phyloP scores from a whole-genome alignment of 2,113 vertebrate genomes.

The Cnemophilus loriae region DNA sequence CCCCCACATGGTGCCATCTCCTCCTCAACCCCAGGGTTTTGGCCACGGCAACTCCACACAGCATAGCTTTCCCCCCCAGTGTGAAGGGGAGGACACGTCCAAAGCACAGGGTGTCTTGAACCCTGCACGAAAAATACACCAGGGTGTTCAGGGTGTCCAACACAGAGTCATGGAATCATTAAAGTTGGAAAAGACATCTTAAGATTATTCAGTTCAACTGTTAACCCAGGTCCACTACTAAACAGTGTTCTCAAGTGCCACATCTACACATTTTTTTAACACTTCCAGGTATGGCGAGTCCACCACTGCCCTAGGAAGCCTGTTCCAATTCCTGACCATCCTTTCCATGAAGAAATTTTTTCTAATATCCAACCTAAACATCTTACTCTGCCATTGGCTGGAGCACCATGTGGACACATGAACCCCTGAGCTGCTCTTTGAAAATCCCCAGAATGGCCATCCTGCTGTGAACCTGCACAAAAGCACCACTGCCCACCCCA shows the following conservation, averaged over 20 bases:
- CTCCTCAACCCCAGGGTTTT: background rate
- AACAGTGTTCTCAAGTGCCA: background rate
- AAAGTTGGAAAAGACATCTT: background rate
- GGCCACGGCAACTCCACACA: fast-evolving
- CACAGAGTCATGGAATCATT: background rate
- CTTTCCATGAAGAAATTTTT: background rate
- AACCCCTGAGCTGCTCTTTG: background rate
- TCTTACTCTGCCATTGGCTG: background rate
- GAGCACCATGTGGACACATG: background rate
- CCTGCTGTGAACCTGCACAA: background rate
- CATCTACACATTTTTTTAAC: background rate
- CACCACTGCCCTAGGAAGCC: background rate
- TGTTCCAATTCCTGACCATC: background rate
- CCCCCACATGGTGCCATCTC: fast-evolving
- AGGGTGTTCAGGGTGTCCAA: background rate
- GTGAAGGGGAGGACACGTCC: background rate
- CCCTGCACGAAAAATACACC: fast-evolving
- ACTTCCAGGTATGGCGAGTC: background rate
- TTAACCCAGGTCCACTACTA: background rate
- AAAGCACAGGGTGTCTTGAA: background rate
- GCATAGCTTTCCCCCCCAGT: background rate
- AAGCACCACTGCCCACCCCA: background rate
- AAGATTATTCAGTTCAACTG: background rate
- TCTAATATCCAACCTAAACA: background rate
- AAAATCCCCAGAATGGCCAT: background rate